A percentile compares a stretch with the other conserved stretches of the same genome.
Conservation (phyloP, 1,140 invertebrate genomes). For the Aphidius ervi region DNA sequence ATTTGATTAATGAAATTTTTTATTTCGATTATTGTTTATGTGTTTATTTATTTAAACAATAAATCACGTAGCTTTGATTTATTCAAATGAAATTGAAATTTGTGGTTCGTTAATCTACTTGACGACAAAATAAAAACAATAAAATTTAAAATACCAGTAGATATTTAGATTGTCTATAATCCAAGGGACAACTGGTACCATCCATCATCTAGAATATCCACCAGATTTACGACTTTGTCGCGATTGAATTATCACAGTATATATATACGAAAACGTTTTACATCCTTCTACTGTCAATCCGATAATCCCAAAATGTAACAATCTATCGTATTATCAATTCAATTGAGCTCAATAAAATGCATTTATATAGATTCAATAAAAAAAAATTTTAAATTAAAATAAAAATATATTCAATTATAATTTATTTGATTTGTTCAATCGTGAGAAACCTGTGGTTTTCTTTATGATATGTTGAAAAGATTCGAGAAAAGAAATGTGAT, state of each 20-base stretch:
- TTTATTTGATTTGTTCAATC: not conserved
- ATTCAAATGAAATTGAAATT: too few relatives aligned
- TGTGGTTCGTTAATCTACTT: too few relatives aligned
- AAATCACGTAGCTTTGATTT: too few relatives aligned
- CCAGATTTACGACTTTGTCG: conserved; percentile 21
- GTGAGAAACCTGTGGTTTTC: too few relatives aligned
- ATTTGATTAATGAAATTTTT: too few relatives aligned
- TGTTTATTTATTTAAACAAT: too few relatives aligned
- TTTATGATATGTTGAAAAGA: too few relatives aligned
- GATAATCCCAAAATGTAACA: conserved; percentile 9
- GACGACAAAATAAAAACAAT: too few relatives aligned
- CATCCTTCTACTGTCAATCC: conserved; percentile 16
- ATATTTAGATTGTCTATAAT: too few relatives aligned
- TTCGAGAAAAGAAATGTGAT: conserved; percentile 3
- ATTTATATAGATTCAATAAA: not conserved
- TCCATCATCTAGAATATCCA: not conserved
- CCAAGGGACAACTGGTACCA: too few relatives aligned
- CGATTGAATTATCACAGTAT: conserved; percentile 19
- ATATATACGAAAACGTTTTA: conserved; percentile 11
- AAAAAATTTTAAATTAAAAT: not conserved
- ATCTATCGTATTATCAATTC: conserved; percentile 17
- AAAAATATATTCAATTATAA: conserved; percentile 3
- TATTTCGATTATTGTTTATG: too few relatives aligned
- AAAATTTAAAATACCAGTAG: too few relatives aligned
- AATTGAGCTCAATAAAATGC: not conserved